Percentiles rank a stretch among this genome's conserved stretches.
Conservation (phyloP, 2,888 invertebrate genomes). For the Zhuqinia jingwanae region DNA sequence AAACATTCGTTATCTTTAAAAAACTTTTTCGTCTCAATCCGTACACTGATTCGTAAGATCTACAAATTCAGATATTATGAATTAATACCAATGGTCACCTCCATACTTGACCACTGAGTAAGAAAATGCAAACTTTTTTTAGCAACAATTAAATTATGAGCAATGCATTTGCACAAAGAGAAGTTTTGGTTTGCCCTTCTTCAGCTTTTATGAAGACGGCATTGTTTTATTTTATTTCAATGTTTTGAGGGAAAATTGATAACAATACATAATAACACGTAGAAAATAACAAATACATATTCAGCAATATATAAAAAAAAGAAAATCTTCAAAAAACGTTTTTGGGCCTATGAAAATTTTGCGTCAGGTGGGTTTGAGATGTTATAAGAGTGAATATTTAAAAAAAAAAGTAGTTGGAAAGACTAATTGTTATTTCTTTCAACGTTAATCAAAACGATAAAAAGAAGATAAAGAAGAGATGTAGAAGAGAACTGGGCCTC, state of each 20-base stretch:
- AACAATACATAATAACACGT: slow-evolving; percentile 4
- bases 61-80: too few relatives aligned
- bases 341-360: slow-evolving; percentile 23
- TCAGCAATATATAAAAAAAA: neutral
- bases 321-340: slow-evolving; percentile 22
- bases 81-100: too few relatives aligned
- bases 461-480: slow-evolving; percentile 34
- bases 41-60: too few relatives aligned
- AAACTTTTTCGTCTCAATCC: too few relatives aligned
- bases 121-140: too few relatives aligned
- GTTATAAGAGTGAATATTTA: slow-evolving; percentile 1
- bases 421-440: slow-evolving; percentile 6
- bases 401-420: neutral
- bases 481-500: slow-evolving; percentile 56
- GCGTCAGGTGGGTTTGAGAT: slow-evolving; percentile 22
- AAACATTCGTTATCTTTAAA: too few relatives aligned
- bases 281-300: slow-evolving; percentile 14
- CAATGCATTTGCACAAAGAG: neutral
- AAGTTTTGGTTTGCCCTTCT: neutral
- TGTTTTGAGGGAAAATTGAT: neutral
- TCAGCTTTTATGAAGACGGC: slow-evolving; percentile 3
- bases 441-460: slow-evolving; percentile 24
- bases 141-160: neutral
- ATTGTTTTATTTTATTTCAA: slow-evolving; percentile 10
- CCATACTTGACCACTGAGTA: too few relatives aligned